phyloP scores from a whole-genome alignment of 2,113 vertebrate species.

The Cisticola juncidis region DNA sequence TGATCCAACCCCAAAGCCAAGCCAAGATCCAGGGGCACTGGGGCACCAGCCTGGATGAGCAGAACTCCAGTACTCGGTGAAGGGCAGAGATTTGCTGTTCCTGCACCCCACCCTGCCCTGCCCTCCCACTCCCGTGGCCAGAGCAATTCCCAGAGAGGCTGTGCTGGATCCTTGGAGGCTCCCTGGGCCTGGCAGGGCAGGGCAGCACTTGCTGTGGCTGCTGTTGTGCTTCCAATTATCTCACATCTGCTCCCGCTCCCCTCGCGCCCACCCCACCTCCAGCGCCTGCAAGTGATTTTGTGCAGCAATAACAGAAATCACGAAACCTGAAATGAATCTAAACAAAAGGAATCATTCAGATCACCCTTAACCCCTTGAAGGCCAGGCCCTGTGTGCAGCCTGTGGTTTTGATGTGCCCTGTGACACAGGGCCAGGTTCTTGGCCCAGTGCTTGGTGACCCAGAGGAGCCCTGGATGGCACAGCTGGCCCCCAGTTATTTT shows the following conservation, averaged over 20 bases:
- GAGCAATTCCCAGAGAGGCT: neutral
- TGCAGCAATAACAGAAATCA: conserved; percentile 66
- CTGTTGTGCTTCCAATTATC: conserved; percentile 54
- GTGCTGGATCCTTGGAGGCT: neutral
- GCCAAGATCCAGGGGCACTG: neutral
- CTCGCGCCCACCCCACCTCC: conserved; percentile 3
- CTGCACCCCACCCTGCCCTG: neutral
- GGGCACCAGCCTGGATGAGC: neutral
- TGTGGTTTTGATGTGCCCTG: neutral
- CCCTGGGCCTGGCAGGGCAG: neutral
- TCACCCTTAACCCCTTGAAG: conserved; percentile 25
- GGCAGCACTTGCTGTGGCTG: conserved; percentile 1
- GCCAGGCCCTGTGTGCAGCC: neutral
- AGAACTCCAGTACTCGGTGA: fast-evolving
- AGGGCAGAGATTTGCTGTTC: fast-evolving
- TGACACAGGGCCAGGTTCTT: neutral
- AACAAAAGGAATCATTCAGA: conserved; percentile 67
- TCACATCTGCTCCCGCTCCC: conserved; percentile 30
- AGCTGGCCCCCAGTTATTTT: neutral
- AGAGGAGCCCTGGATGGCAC: neutral
- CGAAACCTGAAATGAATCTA: conserved; percentile 70
- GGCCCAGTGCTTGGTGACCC: neutral
- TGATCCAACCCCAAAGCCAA: neutral
- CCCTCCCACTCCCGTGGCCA: fast-evolving
- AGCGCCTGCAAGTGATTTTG: conserved; percentile 52